Base-by-base conservation (phyloP, 2,888 invertebrate genomes). In the Drosophila koepferae region DNA sequence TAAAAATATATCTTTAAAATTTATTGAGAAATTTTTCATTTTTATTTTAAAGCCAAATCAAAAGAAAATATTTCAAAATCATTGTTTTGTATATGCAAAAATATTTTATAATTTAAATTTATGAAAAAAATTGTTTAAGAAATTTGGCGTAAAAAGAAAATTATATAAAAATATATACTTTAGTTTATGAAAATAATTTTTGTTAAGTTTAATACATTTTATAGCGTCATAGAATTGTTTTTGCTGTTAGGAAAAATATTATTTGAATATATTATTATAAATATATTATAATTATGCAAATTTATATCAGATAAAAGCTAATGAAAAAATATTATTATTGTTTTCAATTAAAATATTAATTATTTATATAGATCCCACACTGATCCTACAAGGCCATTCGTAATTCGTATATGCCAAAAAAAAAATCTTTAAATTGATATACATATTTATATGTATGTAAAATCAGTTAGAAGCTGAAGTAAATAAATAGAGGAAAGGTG, bases 371-470 rank as follows among this genome's bases (percentile, higher is more conserved):
- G 4, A 43, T 20, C 14, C 7, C 1, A 16, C 4, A 0, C 4
- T 28, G 16, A 16, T 46, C 4, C 10, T 28, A 2, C 5, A 28
- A n/a, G 9, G 9, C 2, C 28, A 48, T 48, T 16, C n/a, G 9
- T 31, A n/a, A 49, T 49, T 18, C n/a, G 34, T 34, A 18, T 12
- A 18, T 49, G 5, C 10, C 3, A 9, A 10, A 46, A 20, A 28
- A 28, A 49, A 49, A 38, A 38, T 46, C 7, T 23, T 16, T 46
- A 16, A 46, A 18, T 34, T 34, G 6, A 34, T 23, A 7, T 64
- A 51, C 10, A 14, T 51, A 59, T 68, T 51, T 43, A 60, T 54
- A 23, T 63, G 64, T 56, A 72, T 80, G 72, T 71, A 65, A 75
- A 79, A 40, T n/a, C 49, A 23, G 72, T 10, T 14, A 6, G 16